Base-by-base conservation (phyloP, 2,888 invertebrate genomes). In the Mythimna pallens region DNA sequence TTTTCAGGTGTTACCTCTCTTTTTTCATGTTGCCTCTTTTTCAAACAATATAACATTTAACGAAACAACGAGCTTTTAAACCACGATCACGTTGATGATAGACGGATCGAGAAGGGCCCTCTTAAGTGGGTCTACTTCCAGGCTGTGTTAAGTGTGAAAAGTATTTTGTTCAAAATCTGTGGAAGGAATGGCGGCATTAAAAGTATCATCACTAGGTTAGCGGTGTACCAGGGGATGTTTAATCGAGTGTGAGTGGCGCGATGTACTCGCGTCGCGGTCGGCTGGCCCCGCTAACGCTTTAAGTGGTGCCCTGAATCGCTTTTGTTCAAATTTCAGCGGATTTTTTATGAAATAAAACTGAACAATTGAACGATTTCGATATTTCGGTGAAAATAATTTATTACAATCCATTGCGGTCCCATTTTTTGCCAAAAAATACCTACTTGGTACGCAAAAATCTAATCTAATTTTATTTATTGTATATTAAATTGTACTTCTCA, bases 211-310 rank as follows among this genome's bases (percentile, higher is more conserved):
- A 75, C 65, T 52, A 55, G 58, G 59, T 68, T 67, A 71, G 81
- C 59, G 84, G 83, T 40, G 25, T 59, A 30, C 61, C 22, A 40
- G 74, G 73, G 67, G 62, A 54, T 84, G 81, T 80, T 80, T 66
- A 75, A 80, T 81, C 76, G 84, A 72, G 81, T 83, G 75, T 74
- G 83, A 70, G 74, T 52, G 36, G 34, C 54, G 61, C 67, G 62
- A 70, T 83, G 75, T 83, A 65, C 65, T 67, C 67, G 47, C 61
- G 75, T 63, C 80, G 75, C 84, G 80, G 75, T 74, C 74, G 62
- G 65, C 58, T 65, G 61, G 10, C 22, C 55, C 74, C 67, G 75
- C 84, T 80, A 74, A 74, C 70, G 54, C 62, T 80, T 73, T 70
- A 80, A 80, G 74, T 83, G 80, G 68, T 64, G 80, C 47, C 57